phyloP scores from a whole-genome alignment of 2,797 vertebrate species.

The Mus spretus region DNA sequence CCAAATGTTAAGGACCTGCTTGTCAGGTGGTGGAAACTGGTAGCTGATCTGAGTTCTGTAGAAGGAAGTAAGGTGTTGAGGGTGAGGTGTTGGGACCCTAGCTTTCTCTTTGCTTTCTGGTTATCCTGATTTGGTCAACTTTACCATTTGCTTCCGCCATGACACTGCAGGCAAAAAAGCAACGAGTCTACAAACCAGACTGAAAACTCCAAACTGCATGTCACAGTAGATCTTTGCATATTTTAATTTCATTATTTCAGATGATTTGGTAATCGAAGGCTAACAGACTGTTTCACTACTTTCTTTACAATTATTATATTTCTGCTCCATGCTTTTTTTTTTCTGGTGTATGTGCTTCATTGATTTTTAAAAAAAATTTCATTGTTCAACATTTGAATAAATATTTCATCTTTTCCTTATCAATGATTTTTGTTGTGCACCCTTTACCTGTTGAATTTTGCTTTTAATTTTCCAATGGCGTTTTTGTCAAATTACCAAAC shows the following conservation, averaged over 20 bases:
- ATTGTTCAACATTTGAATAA: neutral
- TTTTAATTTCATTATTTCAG: neutral
- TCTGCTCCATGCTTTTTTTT: neutral
- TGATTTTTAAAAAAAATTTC: neutral
- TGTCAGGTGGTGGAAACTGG: neutral
- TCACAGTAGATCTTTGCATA: neutral
- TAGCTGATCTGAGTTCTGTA: neutral
- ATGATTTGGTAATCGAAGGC: neutral
- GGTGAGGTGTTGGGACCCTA: neutral
- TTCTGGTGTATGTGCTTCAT: neutral
- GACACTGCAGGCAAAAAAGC: neutral
- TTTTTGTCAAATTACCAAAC: neutral
- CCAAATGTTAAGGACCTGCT: neutral
- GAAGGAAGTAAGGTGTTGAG: neutral
- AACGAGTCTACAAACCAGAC: neutral
- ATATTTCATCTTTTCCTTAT: neutral
- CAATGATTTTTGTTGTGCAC: neutral
- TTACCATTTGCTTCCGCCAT: neutral
- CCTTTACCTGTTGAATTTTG: constrained; percentile 1
- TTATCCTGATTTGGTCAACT: neutral
- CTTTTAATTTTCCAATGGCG: neutral
- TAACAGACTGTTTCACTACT: neutral
- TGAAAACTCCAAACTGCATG: neutral
- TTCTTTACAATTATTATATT: neutral
- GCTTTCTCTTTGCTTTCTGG: neutral